Base-by-base conservation (phyloP, 2,113 vertebrate species). In the Monopterus albus region DNA sequence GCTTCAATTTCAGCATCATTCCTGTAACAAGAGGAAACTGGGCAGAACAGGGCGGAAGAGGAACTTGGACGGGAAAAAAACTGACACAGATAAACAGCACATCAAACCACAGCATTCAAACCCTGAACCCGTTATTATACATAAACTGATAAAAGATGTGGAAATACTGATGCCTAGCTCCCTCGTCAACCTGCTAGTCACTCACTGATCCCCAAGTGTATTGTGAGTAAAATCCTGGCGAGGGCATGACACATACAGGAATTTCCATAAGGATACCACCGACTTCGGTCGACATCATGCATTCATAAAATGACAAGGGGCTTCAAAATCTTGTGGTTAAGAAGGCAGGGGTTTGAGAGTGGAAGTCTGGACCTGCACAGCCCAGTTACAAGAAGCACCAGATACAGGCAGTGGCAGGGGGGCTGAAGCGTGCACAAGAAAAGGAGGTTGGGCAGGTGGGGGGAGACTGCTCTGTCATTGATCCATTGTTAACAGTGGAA, bases 301-400 rank as follows among this genome's bases (percentile, higher is more conserved):
- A 85, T 81, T 87, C 81, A 83, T 77, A 82, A 82, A 83, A 89
- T 72, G 80, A 82, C 81, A 39, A n/a, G 57, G 56, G 76, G 64
- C 74, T 82, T 83, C 75, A 61, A 65, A 77, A 75, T 82, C 59
- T 73, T 69, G 74, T 80, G 88, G 82, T 88, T 69, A 63, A 81
- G 66, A 86, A 89, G 84, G 86, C 82, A 79, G 72, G 78, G 80
- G 80, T 84, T 64, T 82, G 79, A 68, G 59, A 85, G 78, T 70
- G 84, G 84, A 88, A 81, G 82, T 38, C 63, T 78, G 72, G 77
- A 88, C 68, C 72, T 86, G 78, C 87, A 83, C 83, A 71, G 79
- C 78, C 82, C 77, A 72, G 84, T 84, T 89, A 83, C 91, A 90
- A 91, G 87, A 87, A 92, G 90, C 86, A 91, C 87, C 88, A 92